These are phyloP conservation scores for Cryptophagus acutangulus DNA, from an alignment of 2,888 invertebrate genomes.

Conservation along the genomic window DNA sequence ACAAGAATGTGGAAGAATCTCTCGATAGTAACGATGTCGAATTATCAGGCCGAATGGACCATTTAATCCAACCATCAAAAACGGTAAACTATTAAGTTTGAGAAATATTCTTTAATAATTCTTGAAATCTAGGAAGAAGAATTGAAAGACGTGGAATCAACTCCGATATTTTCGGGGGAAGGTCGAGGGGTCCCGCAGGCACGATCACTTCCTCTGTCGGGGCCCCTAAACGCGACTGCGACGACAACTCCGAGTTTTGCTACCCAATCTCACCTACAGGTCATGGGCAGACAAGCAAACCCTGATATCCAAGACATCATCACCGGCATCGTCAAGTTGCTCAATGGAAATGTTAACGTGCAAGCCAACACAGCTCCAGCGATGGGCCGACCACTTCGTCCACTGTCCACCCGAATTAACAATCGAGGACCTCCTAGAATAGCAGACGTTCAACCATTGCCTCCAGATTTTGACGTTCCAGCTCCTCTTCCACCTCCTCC, in stretches of 20 bases:
- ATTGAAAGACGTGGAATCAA: constrained; percentile 16
- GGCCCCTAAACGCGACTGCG: constrained; percentile 56
- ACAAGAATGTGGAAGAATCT: constrained; percentile 55
- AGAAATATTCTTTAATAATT: not conserved
- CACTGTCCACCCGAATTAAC: constrained; percentile 75
- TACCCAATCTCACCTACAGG: constrained; percentile 48
- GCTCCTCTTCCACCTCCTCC: constrained; percentile 47
- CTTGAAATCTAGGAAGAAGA: not conserved
- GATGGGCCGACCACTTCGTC: constrained; percentile 60
- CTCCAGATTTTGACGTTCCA: constrained; percentile 61
- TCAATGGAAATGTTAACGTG: constrained; percentile 85
- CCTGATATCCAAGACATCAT: constrained; percentile 87
- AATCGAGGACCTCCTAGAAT: constrained; percentile 86
- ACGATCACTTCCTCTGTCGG: constrained; percentile 60
- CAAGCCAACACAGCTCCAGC: constrained; percentile 65
- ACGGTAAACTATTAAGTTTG: constrained; percentile 37
- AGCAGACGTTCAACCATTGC: constrained; percentile 67
- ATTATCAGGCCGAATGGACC: constrained; percentile 38
- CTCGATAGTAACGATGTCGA: constrained; percentile 51
- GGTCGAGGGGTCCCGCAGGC: constrained; percentile 69
- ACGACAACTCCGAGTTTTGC: constrained; percentile 52
- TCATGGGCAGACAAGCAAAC: constrained; percentile 54
- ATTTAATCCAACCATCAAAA: constrained; percentile 55
- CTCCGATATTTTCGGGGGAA: constrained; percentile 70
- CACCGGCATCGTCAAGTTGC: constrained; percentile 79